Conservation (phyloP, 2,888 invertebrate species). For the Halictus ligatus region DNA sequence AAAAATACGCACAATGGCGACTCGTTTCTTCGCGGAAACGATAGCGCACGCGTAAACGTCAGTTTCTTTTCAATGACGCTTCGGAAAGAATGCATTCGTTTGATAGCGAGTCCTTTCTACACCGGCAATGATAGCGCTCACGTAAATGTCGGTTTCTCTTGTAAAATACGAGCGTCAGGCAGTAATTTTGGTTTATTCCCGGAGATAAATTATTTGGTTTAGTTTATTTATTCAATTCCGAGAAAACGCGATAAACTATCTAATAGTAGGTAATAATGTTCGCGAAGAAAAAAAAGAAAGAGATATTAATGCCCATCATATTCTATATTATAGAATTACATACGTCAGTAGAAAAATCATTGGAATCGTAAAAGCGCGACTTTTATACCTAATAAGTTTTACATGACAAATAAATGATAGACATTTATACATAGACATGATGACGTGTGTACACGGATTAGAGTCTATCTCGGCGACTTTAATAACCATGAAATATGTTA, state of each 20-base stretch:
- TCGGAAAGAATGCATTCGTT: not conserved
- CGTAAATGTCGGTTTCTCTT: not conserved
- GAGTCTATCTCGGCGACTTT: too few species aligned
- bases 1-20: not conserved
- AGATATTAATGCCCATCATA: not conserved
- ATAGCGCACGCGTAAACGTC: not conserved
- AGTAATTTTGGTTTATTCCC: not conserved
- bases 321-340: not conserved
- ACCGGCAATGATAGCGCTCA: not conserved
- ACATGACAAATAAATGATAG: too few species aligned
- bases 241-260: too few species aligned
- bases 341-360: not conserved
- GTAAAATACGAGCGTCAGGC: not conserved
- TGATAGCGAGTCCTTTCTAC: not conserved
- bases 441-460: too few species aligned
- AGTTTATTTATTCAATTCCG: too few species aligned
- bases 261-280: not conserved
- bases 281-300: not conserved
- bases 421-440: too few species aligned
- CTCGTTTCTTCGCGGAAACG: not conserved
- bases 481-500: too few species aligned
- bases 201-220: not conserved
- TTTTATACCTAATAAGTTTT: not conserved
- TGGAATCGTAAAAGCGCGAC: not conserved
- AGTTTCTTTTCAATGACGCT: not conserved